These are phyloP conservation scores for Alligator mississippiensis DNA, from an alignment of 2,113 vertebrate genomes.

Conservation along the genomic window DNA sequence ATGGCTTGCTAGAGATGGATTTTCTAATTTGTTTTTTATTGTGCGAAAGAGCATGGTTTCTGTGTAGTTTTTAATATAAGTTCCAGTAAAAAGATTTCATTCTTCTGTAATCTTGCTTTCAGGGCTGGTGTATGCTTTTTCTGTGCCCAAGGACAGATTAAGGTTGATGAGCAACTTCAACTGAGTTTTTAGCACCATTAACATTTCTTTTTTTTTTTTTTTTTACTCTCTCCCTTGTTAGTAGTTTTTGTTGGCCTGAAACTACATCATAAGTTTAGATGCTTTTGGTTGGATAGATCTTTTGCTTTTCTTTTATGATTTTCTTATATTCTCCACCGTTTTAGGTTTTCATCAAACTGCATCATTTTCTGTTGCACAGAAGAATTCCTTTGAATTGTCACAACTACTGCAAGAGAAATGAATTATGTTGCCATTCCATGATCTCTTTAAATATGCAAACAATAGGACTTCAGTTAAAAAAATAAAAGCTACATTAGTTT, in stretches of 20 bases:
- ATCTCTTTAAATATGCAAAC: background rate
- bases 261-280: background rate
- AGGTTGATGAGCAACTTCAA: conserved; percentile 13
- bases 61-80: background rate
- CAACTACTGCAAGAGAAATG: background rate
- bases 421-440: rapidly evolving
- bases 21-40: background rate
- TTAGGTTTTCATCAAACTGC: background rate
- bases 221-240: background rate
- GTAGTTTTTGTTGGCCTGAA: rapidly evolving
- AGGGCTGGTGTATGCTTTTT: background rate
- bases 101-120: background rate
- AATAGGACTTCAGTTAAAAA: background rate
- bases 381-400: background rate
- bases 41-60: background rate
- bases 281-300: background rate
- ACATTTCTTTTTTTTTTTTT: background rate
- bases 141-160: background rate
- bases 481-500: background rate
- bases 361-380: background rate
- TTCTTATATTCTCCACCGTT: background rate
- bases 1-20: background rate
- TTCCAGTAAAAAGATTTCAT: background rate
- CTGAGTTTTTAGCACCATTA: background rate
- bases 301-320: background rate